These are phyloP conservation scores for Hirudinaria manillensis DNA, from an alignment of 2,888 invertebrate genomes.

Conservation along the genomic window DNA sequence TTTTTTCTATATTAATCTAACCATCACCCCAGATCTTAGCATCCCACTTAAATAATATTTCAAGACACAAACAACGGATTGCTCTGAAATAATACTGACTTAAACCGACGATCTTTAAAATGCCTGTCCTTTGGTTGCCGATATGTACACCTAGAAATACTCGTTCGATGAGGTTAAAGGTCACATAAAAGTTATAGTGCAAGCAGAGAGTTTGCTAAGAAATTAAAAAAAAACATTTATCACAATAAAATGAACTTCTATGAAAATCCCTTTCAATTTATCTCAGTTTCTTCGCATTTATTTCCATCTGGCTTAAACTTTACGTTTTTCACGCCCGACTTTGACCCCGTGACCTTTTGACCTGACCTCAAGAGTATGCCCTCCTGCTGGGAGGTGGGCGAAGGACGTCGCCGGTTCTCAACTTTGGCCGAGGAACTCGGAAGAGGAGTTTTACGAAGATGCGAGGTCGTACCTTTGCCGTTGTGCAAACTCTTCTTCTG, in stretches of 20 bases:
- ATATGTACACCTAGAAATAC: too few species aligned
- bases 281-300: slow-evolving; percentile 25
- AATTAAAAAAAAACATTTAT: too few species aligned
- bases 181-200: too few species aligned
- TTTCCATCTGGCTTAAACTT: slow-evolving; percentile 27
- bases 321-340: slow-evolving; percentile 1
- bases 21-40: too few species aligned
- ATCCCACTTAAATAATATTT: too few species aligned
- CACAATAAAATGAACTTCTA: neutral
- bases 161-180: too few species aligned
- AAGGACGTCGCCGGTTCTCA: slow-evolving; percentile 1
- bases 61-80: too few species aligned
- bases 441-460: slow-evolving; percentile 5
- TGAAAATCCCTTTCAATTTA: neutral
- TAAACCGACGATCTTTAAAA: too few species aligned
- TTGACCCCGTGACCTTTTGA: neutral
- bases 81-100: too few species aligned
- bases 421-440: neutral
- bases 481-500: neutral
- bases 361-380: slow-evolving; percentile 11
- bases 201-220: too few species aligned
- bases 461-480: neutral
- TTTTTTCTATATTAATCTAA: too few species aligned
- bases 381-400: neutral
- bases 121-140: too few species aligned